phyloP scores from a whole-genome alignment of 1,140 invertebrate species.

The Rhizoglyphus robini region DNA sequence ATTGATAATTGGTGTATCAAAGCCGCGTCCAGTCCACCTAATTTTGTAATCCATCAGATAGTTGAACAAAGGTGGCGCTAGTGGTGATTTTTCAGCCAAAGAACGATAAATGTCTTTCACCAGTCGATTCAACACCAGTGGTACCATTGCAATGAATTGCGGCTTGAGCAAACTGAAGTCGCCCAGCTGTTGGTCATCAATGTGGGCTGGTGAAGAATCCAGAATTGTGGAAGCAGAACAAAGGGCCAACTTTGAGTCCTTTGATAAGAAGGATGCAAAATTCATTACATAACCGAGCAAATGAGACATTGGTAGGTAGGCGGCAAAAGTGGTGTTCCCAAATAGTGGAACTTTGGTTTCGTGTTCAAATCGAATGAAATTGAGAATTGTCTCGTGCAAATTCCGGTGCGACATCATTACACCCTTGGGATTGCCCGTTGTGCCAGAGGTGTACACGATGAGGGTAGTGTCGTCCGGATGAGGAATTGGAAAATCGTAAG shows the following conservation, averaged over 20 bases:
- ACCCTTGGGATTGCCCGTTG: conserved; percentile 30
- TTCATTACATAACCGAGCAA: conserved; percentile 64
- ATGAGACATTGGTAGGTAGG: conserved; percentile 91
- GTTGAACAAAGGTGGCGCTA: conserved; percentile 4
- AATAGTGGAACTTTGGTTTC: not conserved
- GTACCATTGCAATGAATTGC: conserved; percentile 86
- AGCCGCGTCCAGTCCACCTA: conserved; percentile 18
- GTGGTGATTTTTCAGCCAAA: conserved; percentile 24
- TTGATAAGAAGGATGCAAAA: conserved; percentile 9
- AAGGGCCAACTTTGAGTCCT: conserved; percentile 84
- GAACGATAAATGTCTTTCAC: conserved; percentile 40
- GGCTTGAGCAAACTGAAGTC: conserved; percentile 43
- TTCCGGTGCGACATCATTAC: conserved; percentile 27
- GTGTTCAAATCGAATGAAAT: not conserved
- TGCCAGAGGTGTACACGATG: conserved; percentile 30
- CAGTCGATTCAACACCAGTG: conserved; percentile 40
- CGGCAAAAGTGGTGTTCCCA: conserved; percentile 52
- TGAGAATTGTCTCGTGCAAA: conserved; percentile 43
- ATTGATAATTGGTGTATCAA: conserved; percentile 22
- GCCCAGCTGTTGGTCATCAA: conserved; percentile 27
- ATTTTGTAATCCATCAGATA: conserved; percentile 22
- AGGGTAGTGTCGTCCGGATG: conserved; percentile 32
- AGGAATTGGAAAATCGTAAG: not conserved
- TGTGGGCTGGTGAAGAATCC: conserved; percentile 46
- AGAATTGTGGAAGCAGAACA: conserved; percentile 88